Evolutionary conservation across 2,888 invertebrate genomes (phyloP).

Genomic region (Diaperis boleti): DNA sequence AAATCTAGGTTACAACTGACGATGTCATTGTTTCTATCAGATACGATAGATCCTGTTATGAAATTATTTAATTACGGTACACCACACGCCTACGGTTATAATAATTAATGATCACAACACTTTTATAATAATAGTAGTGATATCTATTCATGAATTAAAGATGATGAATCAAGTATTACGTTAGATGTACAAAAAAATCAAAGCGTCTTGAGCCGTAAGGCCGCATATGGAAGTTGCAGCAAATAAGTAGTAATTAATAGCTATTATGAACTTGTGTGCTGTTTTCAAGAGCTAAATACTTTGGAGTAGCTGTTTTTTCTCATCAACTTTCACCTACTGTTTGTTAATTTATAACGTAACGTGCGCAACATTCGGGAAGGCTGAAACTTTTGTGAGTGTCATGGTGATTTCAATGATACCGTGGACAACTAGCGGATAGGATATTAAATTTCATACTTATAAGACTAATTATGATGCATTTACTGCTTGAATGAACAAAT

Average conservation of each 20-base stretch:
- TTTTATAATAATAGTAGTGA: not conserved
- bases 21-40: not conserved
- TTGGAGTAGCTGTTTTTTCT: constrained; percentile 11
- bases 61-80: constrained; percentile 23
- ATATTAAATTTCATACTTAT: not conserved
- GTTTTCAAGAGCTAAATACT: not conserved
- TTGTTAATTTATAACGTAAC: constrained; percentile 14
- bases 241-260: too few species aligned
- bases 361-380: not conserved
- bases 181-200: not conserved
- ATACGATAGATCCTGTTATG: constrained; percentile 28
- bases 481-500: too few species aligned
- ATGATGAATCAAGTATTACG: constrained; percentile 3
- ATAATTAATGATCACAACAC: constrained; percentile 6
- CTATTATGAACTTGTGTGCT: not conserved
- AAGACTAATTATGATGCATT: too few species aligned
- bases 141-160: constrained; percentile 20
- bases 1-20: not conserved
- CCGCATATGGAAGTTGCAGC: too few species aligned
- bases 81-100: constrained; percentile 16
- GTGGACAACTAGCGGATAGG: not conserved
- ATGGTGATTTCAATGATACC: constrained; percentile 12
- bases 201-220: too few species aligned
- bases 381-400: not conserved
- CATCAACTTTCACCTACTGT: constrained; percentile 26